A percentile compares a stretch with the other conserved stretches of the same genome.
Conservation (phyloP, 2,113 vertebrate species). For the Tachysurus vachellii region DNA sequence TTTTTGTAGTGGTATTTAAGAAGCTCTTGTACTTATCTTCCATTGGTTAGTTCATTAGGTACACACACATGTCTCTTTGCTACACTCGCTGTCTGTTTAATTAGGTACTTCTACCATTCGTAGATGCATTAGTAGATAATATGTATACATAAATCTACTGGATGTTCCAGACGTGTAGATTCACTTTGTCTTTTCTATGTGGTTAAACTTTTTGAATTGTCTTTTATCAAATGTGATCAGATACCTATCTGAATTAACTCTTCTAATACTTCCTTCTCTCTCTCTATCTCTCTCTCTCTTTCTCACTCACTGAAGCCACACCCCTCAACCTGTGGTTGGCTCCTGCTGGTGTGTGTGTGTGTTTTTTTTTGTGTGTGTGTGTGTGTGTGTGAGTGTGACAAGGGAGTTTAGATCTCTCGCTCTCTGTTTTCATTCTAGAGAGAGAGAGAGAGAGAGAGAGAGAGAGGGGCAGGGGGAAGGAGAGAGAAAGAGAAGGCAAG, state of each 20-base stretch:
- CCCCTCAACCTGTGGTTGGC: conserved; percentile 54
- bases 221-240: background rate
- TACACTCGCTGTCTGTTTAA: background rate
- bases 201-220: background rate
- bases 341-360: conserved; percentile 35
- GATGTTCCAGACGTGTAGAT: background rate
- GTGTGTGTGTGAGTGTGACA: conserved; percentile 12
- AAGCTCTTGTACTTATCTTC: background rate
- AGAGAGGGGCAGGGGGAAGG: background rate
- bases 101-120: background rate
- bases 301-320: conserved; percentile 38
- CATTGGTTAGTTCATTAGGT: background rate
- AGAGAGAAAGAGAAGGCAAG: conserved; percentile 8
- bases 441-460: background rate
- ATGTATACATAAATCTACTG: background rate
- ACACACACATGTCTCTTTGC: background rate
- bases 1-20: background rate
- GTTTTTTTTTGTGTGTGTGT: conserved; percentile 17
- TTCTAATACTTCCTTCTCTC: conserved; percentile 30
- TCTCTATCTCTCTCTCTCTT: conserved; percentile 34
- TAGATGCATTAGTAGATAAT: background rate
- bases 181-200: background rate
- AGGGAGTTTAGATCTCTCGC: background rate
- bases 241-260: conserved; percentile 19
- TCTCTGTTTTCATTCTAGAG: conserved; percentile 6